These are phyloP conservation scores for Zosterops japonicus DNA, from an alignment of 2,113 vertebrate species.

Conservation along the genomic window DNA sequence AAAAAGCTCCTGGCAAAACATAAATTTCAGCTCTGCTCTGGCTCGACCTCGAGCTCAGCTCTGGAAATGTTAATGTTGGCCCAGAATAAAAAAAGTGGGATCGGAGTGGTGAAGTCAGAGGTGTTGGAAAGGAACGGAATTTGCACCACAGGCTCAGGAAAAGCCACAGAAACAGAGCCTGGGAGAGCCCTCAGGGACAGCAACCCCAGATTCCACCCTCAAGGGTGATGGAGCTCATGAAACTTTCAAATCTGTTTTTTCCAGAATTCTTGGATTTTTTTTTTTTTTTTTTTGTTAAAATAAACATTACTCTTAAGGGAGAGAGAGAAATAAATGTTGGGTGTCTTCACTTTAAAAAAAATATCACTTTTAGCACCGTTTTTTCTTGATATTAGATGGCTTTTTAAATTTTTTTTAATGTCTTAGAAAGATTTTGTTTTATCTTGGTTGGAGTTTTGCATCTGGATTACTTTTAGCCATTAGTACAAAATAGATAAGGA, in stretches of 20 bases:
- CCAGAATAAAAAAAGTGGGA: background rate
- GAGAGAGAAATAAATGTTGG: background rate
- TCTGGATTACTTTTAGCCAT: background rate
- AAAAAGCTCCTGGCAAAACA: conserved; percentile 6
- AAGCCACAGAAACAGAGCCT: background rate
- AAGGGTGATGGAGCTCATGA: background rate
- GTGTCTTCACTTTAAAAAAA: too few relatives aligned
- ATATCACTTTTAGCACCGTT: background rate
- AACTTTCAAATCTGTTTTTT: background rate
- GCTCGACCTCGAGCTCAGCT: background rate
- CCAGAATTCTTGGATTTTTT: rapidly evolving
- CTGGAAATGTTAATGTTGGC: conserved; percentile 37
- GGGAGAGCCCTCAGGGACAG: background rate
- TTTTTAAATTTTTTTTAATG: background rate
- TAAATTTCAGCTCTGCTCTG: background rate
- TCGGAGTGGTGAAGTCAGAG: background rate
- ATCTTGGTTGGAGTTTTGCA: background rate
- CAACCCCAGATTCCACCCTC: background rate
- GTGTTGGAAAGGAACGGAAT: conserved; percentile 27
- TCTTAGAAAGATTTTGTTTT: background rate
- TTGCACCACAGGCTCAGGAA: background rate
- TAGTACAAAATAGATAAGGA: background rate
- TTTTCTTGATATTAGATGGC: background rate
- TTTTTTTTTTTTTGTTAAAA: background rate
- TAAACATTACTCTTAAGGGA: background rate